Conservation (phyloP, 1,140 invertebrate species). For the Neodiprion fabricii region DNA sequence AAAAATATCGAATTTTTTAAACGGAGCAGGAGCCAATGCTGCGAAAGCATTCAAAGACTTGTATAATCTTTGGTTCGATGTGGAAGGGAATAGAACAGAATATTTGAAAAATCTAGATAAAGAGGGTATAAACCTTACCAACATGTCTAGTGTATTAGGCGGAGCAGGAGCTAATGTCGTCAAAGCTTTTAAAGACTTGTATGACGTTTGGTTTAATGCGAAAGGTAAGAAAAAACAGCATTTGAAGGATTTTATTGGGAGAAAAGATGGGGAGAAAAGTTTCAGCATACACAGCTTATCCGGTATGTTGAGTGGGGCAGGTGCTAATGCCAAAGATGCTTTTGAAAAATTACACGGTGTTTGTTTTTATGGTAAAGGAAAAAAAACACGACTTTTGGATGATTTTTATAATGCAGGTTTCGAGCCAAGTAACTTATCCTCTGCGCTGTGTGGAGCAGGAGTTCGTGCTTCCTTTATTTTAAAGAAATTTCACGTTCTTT, state of each 20-base stretch:
- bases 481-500: conserved; percentile 36
- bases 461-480: conserved; percentile 30
- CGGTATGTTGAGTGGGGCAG: conserved; percentile 38
- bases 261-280: conserved; percentile 31
- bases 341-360: conserved; percentile 36
- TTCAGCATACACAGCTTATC: conserved; percentile 23
- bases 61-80: conserved; percentile 39
- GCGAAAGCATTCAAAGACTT: conserved; percentile 41
- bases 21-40: conserved; percentile 36
- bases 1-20: conserved; percentile 27
- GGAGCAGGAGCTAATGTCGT: conserved; percentile 35
- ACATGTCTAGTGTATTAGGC: conserved; percentile 36
- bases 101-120: conserved; percentile 32
- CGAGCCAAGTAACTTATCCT: conserved; percentile 36
- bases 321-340: conserved; percentile 33
- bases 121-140: conserved; percentile 34
- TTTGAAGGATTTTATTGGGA: conserved; percentile 41
- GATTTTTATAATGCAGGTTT: conserved; percentile 34
- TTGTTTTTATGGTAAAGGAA: conserved; percentile 35
- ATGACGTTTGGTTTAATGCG: conserved; percentile 45
- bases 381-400: conserved; percentile 32
- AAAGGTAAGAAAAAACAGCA: conserved; percentile 40
- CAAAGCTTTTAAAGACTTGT: conserved; percentile 40
- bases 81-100: conserved; percentile 30
- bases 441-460: conserved; percentile 36